A percentile compares a stretch with the other conserved stretches of the same genome.
These are phyloP conservation scores for Tribolium castaneum DNA, from an alignment of 1,140 invertebrate species.

Conservation along the genomic window DNA sequence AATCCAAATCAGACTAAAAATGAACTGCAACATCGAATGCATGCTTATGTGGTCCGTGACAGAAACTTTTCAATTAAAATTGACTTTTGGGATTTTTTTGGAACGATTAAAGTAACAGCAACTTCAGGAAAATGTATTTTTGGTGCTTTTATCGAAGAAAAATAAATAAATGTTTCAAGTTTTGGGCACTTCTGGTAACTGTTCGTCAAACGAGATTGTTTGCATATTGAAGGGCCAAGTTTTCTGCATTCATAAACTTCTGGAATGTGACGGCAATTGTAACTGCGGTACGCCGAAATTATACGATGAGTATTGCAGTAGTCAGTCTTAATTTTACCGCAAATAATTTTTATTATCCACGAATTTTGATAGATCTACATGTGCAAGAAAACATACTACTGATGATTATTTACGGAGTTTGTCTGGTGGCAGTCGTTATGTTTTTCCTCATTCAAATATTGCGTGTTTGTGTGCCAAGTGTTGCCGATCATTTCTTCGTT, in stretches of 20 bases:
- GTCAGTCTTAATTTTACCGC: background rate
- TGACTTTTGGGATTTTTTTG: background rate
- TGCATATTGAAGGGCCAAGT: background rate
- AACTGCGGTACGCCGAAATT: background rate
- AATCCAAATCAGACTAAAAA: background rate
- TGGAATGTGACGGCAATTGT: background rate
- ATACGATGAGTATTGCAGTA: constrained; percentile 5
- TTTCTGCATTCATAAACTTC: constrained; percentile 8
- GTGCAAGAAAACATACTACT: constrained; percentile 14
- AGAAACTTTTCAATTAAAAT: background rate
- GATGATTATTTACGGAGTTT: background rate
- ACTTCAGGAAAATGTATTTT: background rate
- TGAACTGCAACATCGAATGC: background rate
- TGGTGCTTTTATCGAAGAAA: background rate
- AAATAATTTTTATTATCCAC: background rate
- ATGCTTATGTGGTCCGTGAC: background rate
- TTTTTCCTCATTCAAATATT: constrained; percentile 8
- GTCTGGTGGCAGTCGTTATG: background rate
- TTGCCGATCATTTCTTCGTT: constrained; percentile 3
- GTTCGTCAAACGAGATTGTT: background rate
- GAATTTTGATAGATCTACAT: background rate
- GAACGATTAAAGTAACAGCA: background rate
- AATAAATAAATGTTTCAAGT: background rate
- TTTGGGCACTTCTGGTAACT: background rate
- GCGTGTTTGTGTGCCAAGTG: background rate